Evolutionary conservation across 35 echinoderm and acorn worm genomes (phyloP).

Genomic region (Lytechinus variegatus): DNA sequence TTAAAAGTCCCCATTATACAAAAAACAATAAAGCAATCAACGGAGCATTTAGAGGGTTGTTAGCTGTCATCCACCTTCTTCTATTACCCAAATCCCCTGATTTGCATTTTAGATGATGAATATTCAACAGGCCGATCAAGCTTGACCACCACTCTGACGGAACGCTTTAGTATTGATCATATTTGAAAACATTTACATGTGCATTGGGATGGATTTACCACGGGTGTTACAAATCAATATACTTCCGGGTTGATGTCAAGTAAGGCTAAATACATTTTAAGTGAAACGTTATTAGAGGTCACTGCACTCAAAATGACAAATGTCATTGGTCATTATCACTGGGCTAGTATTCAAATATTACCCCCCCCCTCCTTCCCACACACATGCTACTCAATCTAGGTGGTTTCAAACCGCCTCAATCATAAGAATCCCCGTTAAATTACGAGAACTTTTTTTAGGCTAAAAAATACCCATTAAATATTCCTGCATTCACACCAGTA

Average conservation of each 20-base stretch:
- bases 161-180: not conserved
- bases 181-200: not conserved
- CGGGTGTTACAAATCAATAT: not conserved
- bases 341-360: no score
- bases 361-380: no score
- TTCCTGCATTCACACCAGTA: no score
- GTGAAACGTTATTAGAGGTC: not conserved
- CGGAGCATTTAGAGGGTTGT: not conserved
- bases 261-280: not conserved
- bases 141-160: not conserved
- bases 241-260: not conserved
- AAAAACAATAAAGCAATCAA: conserved; percentile 2
- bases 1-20: not conserved
- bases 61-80: not conserved
- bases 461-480: no score
- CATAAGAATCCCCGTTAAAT: no score
- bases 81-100: not conserved
- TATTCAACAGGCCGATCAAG: not conserved
- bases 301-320: not conserved
- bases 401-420: no score
- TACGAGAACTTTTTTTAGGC: no score
- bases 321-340: not conserved
- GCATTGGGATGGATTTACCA: not conserved
- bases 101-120: not conserved
- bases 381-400: no score